Evolutionary conservation across 53 echinoderm and acorn worm genomes (phyloP).

Genomic region (Holothuria scabra): DNA sequence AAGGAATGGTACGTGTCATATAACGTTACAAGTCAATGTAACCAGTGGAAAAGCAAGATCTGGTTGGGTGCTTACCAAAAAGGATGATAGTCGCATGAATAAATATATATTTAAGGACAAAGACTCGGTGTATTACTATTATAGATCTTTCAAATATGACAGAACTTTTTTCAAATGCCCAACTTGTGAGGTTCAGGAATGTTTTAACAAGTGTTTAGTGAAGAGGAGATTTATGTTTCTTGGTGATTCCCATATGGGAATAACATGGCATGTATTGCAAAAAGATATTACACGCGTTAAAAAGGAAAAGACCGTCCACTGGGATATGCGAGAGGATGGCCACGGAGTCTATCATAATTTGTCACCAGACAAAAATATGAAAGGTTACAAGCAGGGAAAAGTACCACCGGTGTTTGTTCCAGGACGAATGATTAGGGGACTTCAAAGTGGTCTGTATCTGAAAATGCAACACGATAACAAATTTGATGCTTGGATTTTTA

Average conservation of each 20-base stretch:
- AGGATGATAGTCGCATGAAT: neutral
- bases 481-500: slow-evolving; percentile 13
- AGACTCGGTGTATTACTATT: neutral
- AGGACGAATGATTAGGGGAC: neutral
- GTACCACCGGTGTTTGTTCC: neutral
- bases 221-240: neutral
- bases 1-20: neutral
- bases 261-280: neutral
- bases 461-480: neutral
- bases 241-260: neutral
- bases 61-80: neutral
- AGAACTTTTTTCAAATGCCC: neutral
- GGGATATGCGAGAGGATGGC: neutral
- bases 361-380: slow-evolving; percentile 12
- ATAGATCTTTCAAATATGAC: neutral
- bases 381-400: too few species aligned
- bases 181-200: neutral
- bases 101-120: neutral
- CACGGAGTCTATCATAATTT: slow-evolving; percentile 17
- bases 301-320: neutral
- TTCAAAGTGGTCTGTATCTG: neutral
- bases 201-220: neutral
- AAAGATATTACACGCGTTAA: neutral
- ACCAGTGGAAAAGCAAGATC: neutral
- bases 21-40: neutral